Evolutionary conservation across 2,113 vertebrate species (phyloP).

Genomic region (Amblyopsis rosae): DNA sequence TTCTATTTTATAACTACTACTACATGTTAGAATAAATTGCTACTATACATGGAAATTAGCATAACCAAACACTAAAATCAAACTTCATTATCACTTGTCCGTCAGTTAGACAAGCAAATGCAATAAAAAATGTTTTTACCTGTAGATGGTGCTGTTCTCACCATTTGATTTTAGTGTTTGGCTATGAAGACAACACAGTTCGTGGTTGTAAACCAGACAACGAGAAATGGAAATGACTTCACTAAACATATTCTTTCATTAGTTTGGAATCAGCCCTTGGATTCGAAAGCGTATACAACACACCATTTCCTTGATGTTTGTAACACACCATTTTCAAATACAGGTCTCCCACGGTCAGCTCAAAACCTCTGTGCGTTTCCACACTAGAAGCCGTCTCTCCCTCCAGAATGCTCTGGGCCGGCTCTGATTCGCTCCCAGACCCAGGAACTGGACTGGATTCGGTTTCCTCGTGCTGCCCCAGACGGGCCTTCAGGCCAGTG

Average conservation of each 20-base stretch:
- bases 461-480: conserved; percentile 23
- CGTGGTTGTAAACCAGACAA: background rate
- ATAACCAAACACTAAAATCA: no score
- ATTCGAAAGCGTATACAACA: background rate
- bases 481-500: conserved; percentile 54
- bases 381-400: background rate
- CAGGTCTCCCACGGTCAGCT: conserved; percentile 70
- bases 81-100: no score
- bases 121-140: no score
- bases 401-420: background rate
- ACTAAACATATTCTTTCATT: background rate
- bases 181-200: background rate
- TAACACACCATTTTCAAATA: conserved; percentile 73
- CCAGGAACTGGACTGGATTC: background rate
- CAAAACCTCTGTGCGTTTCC: conserved; percentile 4
- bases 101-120: background rate
- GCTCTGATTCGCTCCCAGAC: background rate
- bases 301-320: background rate
- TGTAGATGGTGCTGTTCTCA: no score
- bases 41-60: no score
- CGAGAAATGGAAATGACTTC: background rate
- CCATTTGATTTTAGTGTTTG: background rate
- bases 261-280: background rate
- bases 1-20: no score
- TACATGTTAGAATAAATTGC: no score